Percentiles rank a stretch among this genome's conserved stretches.
These are phyloP conservation scores for Xylocopa sonorina DNA, from an alignment of 1,140 invertebrate genomes.

Conservation along the genomic window DNA sequence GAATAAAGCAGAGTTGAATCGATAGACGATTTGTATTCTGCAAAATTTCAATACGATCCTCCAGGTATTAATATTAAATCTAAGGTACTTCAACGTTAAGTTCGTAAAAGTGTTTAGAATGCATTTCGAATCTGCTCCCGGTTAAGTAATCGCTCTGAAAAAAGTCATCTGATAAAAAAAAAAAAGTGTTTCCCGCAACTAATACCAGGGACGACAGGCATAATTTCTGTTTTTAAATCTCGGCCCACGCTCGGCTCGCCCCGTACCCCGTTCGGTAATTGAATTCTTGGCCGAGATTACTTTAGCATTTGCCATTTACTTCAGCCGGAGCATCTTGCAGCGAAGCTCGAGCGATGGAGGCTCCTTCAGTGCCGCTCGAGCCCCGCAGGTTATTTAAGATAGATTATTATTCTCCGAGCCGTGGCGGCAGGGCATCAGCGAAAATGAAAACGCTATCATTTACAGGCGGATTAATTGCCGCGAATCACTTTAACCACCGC, in stretches of 20 bases:
- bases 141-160: neutral
- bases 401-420: slow-evolving; percentile 77
- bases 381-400: slow-evolving; percentile 79
- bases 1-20: too few relatives aligned
- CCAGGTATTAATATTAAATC: too few relatives aligned
- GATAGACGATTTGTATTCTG: too few relatives aligned
- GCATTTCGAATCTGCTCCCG: neutral
- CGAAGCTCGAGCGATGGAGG: slow-evolving; percentile 62
- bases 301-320: slow-evolving; percentile 69
- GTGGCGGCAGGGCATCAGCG: slow-evolving; percentile 71
- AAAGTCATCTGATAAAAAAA: neutral
- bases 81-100: too few relatives aligned
- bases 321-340: slow-evolving; percentile 54
- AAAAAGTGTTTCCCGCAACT: neutral
- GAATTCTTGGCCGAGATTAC: slow-evolving; percentile 76
- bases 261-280: slow-evolving; percentile 68
- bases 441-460: slow-evolving; percentile 80
- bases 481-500: slow-evolving; percentile 64
- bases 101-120: neutral
- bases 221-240: slow-evolving; percentile 79
- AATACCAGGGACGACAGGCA: slow-evolving; percentile 55
- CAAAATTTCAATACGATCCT: too few relatives aligned
- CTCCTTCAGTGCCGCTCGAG: slow-evolving; percentile 47
- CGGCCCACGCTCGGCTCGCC: slow-evolving; percentile 61
- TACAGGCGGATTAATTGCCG: slow-evolving; percentile 73